Base-by-base conservation (phyloP, 1,140 invertebrate species). In the Drosophila equinoxialis region DNA sequence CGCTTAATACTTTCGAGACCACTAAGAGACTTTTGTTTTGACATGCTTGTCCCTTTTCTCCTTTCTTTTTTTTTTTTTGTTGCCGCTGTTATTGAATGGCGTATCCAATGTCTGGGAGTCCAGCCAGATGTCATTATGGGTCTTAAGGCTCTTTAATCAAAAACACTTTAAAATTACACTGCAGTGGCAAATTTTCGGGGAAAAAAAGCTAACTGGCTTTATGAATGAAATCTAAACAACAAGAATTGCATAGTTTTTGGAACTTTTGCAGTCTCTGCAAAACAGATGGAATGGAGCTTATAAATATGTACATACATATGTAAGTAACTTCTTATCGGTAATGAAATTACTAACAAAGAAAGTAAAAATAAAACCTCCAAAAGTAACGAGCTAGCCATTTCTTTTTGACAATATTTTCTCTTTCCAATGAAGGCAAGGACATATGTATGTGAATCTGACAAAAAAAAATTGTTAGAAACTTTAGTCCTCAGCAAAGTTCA, bases 91-190 rank as follows among this genome's bases (percentile, higher is more conserved):
- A 4, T 23, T 23, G 45, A 8, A 51, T 23, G 45, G 14, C 14
- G 45, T 2, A 48, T 48, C 45, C 45, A 48, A 48, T 51, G 45
- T 51, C 45, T 51, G 45, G 8, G 45, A 51, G 8, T 51, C 6
- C 3, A 23, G 45, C 45, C 45, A 51, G 45, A 51, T 51, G 45
- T 17, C 17, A 51, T 51, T 51, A 51, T 39, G 10, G 7, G 8
- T 1, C 20, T 51, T 51, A 51, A 51, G 11, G 17, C 45, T 23
- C 45, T 51, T 48, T 48, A 51, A 51, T 51, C 1, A 51, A 11
- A 51, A 23, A 23, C 10, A 51, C 45, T 51, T 51, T 51, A 51
- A 51, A 48, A n/a, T 10, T 17, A 17, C 45, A 48, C 17, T 2
- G 6, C 7, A 48, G 6, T 2, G 14, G 1, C n/a, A 2, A 45